Evolutionary conservation across 2,888 invertebrate genomes (phyloP).

Genomic region (Homarus gammarus): DNA sequence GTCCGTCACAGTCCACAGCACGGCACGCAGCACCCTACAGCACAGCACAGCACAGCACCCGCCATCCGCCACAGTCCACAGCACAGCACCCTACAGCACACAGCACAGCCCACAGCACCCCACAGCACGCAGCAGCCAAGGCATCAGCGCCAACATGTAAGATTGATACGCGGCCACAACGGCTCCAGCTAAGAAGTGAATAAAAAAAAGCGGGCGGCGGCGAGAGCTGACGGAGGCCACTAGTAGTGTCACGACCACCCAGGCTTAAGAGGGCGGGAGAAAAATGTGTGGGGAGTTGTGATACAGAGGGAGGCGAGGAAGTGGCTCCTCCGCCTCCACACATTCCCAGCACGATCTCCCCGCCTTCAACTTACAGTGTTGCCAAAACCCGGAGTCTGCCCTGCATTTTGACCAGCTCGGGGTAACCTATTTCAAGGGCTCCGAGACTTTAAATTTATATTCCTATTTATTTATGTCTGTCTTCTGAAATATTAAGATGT

Average conservation of each 20-base stretch:
- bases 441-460: conserved; percentile 17
- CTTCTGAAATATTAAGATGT: neutral
- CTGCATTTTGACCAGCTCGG: conserved; percentile 44
- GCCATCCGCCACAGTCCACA: no score
- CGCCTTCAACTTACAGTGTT: conserved; percentile 62
- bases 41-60: no score
- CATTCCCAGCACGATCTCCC: conserved; percentile 41
- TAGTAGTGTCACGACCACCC: neutral
- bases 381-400: conserved; percentile 56
- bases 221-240: no score
- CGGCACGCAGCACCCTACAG: no score
- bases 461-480: conserved; percentile 13
- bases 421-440: conserved; percentile 28
- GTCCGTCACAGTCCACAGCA: no score
- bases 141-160: no score
- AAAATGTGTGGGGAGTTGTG: conserved; percentile 32
- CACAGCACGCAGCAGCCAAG: no score
- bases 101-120: no score
- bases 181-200: no score
- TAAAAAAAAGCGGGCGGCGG: no score
- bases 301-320: neutral
- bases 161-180: no score
- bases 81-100: no score
- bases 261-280: conserved; percentile 32
- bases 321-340: conserved; percentile 4